Percentiles rank a stretch among this genome's conserved stretches.
Evolutionary conservation across 2,113 vertebrate genomes (phyloP).

Genomic region (Xenotilapia flavipinnis): DNA sequence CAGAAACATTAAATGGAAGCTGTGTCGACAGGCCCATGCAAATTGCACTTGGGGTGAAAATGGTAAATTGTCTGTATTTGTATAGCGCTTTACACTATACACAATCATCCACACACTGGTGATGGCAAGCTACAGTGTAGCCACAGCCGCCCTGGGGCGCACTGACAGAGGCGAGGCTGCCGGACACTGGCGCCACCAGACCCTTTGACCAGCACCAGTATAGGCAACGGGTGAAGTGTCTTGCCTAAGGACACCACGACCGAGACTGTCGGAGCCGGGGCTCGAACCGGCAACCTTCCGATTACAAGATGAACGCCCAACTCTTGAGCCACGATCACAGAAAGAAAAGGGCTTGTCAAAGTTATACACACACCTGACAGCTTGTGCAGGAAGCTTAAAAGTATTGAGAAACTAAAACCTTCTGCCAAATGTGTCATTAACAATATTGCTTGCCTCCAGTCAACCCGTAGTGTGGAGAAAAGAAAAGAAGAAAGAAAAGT

Average conservation of each 20-base stretch:
- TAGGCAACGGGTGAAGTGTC: neutral
- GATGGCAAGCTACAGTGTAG: fast-evolving
- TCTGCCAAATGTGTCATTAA: neutral
- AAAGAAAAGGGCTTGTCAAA: neutral
- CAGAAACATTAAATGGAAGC: too few relatives aligned
- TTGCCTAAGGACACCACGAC: fast-evolving
- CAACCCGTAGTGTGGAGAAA: neutral
- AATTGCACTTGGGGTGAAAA: neutral
- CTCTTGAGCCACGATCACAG: fast-evolving
- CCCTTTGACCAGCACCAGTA: neutral
- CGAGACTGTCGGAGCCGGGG: fast-evolving
- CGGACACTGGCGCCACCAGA: neutral
- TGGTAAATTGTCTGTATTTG: neutral
- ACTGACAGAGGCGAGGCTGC: too few relatives aligned
- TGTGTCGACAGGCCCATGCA: neutral
- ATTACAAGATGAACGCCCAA: fast-evolving
- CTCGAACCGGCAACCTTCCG: fast-evolving
- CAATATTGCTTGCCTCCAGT: neutral
- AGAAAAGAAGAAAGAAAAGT: neutral
- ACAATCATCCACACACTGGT: fast-evolving
- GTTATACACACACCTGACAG: neutral
- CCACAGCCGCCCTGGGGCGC: fast-evolving
- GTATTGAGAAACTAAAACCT: neutral
- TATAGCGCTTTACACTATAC: neutral
- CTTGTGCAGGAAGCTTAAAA: neutral